Evolutionary conservation across 2,888 invertebrate species (phyloP), one percentile per base, ranked within the genome.

Genomic region (Liposcelis brunnea): DNA sequence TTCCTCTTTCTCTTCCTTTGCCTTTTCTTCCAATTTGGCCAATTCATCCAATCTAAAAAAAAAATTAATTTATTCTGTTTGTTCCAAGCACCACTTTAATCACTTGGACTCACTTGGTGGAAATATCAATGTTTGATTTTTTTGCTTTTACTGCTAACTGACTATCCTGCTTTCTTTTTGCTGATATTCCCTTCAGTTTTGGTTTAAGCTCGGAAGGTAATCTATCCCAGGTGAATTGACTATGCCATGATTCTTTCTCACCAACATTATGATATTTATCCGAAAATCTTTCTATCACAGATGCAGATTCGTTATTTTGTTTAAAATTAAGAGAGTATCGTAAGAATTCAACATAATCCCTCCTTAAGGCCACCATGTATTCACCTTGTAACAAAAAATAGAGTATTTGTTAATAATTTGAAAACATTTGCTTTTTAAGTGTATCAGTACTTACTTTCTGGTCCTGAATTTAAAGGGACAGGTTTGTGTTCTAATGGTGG

Each of bases 1-100:
- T 55, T 75, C 76, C 51, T 72, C 70, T 42, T 66, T 65, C 54
- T 74, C 74, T 56, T 71, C 72, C 46, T 73, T 72, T 14, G 52
- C 56, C 35, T 54, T 54, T 38, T 56, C 54, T 47, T 55, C 52
- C 6, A 49, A 51, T 21, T 56, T 57, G 19, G 55, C 59, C 26
- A 56, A 49, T 31, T 53, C 51, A 26, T 53, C 56, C 42, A 55
- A 47, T 42, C 55, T 54, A 14, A 38, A 42, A 19, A 19, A 38
- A 36, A 14, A 35, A 35, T 26, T 26, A 26, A 26, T 4, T 26
- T 8, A 26, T 26, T 26, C 26, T 26, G 26, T 4, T 26, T 26
- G 8, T 6, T 8, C 8, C 8, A 6, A 26, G 5, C 8, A 26
- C 8, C 26, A 26, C 8, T 6, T 8, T 26, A 6, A 26, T 26